Conservation (phyloP, 2,888 invertebrate species). For the Lasioglossum leucozonium region DNA sequence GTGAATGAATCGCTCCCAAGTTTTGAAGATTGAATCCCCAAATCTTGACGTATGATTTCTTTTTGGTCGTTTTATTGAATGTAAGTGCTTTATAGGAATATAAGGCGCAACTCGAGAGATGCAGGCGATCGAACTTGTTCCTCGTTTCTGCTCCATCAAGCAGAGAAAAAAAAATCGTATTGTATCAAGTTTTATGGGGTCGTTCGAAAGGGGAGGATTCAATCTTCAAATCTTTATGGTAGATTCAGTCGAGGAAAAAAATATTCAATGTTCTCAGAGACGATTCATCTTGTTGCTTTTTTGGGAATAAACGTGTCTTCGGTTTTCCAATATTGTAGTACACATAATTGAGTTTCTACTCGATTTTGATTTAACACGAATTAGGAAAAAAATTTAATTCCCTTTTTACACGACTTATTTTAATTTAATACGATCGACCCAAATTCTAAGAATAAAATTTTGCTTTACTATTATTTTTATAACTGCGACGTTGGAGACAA, state of each 20-base stretch:
- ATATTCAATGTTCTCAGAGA: neutral
- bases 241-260: neutral
- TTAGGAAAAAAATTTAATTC: too few relatives aligned
- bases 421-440: too few relatives aligned
- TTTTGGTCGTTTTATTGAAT: neutral
- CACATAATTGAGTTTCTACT: too few relatives aligned
- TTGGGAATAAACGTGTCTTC: neutral
- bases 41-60: neutral
- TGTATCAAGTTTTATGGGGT: neutral
- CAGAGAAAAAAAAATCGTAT: neutral
- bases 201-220: neutral
- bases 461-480: too few relatives aligned
- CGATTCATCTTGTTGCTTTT: neutral
- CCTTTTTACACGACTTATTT: too few relatives aligned
- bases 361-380: too few relatives aligned
- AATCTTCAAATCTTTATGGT: neutral
- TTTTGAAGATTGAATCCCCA: neutral
- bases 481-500: too few relatives aligned
- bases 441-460: too few relatives aligned
- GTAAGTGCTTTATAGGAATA: neutral
- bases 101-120: neutral
- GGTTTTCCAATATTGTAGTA: neutral
- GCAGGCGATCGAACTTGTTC: neutral
- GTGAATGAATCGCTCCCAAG: neutral
- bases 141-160: neutral